These are phyloP conservation scores for Trigoniulus corallinus DNA, from an alignment of 1,140 invertebrate genomes.

Conservation along the genomic window DNA sequence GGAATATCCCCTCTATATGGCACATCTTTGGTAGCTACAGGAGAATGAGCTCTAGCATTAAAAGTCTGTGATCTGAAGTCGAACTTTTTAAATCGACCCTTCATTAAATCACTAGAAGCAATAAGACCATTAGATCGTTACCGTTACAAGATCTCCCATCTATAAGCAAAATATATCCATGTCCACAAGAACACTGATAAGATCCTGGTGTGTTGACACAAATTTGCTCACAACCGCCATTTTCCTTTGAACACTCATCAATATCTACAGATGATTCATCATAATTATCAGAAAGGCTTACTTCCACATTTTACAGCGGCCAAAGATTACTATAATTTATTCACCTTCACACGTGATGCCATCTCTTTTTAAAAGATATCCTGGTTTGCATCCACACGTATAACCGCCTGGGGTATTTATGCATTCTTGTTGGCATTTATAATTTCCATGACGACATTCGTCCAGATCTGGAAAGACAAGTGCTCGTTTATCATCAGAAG, in stretches of 20 bases:
- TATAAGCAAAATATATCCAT: constrained; percentile 28
- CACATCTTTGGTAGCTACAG: too few relatives aligned
- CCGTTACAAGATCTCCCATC: constrained; percentile 32
- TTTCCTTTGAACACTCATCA: constrained; percentile 26
- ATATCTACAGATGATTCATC: constrained; percentile 19
- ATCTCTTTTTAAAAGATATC: constrained; percentile 27
- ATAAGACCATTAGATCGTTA: too few relatives aligned
- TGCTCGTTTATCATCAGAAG: too few relatives aligned
- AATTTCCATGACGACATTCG: constrained; percentile 34
- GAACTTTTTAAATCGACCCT: too few relatives aligned
- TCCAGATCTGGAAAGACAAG: too few relatives aligned
- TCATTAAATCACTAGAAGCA: too few relatives aligned
- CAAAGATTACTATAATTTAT: too few relatives aligned
- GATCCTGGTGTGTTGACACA: constrained; percentile 37
- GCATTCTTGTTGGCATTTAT: constrained; percentile 40
- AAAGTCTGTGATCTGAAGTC: too few relatives aligned
- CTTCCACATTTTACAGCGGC: too few relatives aligned
- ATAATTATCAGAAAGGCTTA: background rate
- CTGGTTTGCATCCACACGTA: constrained; percentile 40
- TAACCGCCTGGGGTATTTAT: constrained; percentile 32
- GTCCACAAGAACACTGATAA: constrained; percentile 37
- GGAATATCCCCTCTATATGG: background rate
- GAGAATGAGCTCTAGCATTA: too few relatives aligned
- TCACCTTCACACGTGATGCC: constrained; percentile 32
- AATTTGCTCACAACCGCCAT: constrained; percentile 33